A percentile compares a stretch with the other conserved stretches of the same genome.
Evolutionary conservation across 1,140 invertebrate species (phyloP).

Genomic region (Archivesica marissinica): DNA sequence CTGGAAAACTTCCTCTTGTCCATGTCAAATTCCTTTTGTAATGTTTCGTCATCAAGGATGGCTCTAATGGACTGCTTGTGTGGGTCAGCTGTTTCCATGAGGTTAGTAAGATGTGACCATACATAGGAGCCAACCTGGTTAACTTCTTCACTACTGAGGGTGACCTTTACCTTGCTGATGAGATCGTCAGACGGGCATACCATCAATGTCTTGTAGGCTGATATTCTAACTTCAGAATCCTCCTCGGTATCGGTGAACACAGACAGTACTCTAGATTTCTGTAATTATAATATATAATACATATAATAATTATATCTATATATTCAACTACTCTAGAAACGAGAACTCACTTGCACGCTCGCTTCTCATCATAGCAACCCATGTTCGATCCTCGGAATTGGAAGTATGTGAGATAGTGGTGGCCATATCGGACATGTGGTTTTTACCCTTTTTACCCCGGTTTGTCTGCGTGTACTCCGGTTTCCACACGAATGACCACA

Average conservation of each 20-base stretch:
- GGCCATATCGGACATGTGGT: no score
- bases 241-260: slow-evolving; percentile 89
- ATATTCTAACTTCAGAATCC: slow-evolving; percentile 93
- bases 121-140: slow-evolving; percentile 98
- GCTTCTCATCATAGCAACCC: no score
- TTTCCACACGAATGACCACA: no score
- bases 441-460: no score
- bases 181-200: slow-evolving; percentile 92
- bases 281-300: slow-evolving; percentile 51
- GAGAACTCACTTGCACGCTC: no score
- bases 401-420: no score
- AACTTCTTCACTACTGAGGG: slow-evolving; percentile 90
- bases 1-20: slow-evolving; percentile 94
- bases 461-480: no score
- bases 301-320: no score
- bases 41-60: slow-evolving; percentile 89
- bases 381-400: no score
- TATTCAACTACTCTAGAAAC: no score
- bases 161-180: slow-evolving; percentile 89
- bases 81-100: slow-evolving; percentile 93
- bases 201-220: slow-evolving; percentile 94
- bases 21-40: slow-evolving; percentile 90
- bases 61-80: slow-evolving; percentile 92
- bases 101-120: slow-evolving; percentile 95
- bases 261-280: slow-evolving; percentile 83